Conservation (phyloP, 2,797 vertebrate species). For the Rhyacichthys aspro region DNA sequence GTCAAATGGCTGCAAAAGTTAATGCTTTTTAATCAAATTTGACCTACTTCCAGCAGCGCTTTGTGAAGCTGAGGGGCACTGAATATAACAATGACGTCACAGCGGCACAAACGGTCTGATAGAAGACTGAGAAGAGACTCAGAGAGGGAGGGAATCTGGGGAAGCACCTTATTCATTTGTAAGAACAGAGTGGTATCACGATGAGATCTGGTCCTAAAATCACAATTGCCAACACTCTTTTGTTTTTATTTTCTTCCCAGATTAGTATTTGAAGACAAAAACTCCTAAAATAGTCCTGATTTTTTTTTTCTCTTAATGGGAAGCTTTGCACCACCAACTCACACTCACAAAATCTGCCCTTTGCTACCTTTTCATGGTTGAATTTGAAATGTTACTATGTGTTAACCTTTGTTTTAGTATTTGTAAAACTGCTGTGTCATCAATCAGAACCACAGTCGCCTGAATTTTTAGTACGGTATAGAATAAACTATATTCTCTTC, state of each 20-base stretch:
- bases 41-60: slow-evolving; percentile 72
- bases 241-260: neutral
- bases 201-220: neutral
- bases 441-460: no score
- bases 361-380: no score
- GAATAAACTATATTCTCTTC: no score
- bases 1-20: slow-evolving; percentile 50
- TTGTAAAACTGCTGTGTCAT: no score
- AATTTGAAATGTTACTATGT: no score
- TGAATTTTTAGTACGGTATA: no score
- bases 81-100: slow-evolving; percentile 33
- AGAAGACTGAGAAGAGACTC: neutral
- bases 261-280: no score
- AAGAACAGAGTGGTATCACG: neutral
- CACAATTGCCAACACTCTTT: neutral
- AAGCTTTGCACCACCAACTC: no score
- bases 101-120: slow-evolving; percentile 11
- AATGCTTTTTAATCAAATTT: slow-evolving; percentile 77
- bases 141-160: slow-evolving; percentile 22
- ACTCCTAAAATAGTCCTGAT: no score
- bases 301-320: no score
- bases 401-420: no score
- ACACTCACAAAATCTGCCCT: no score
- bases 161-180: slow-evolving; percentile 46
- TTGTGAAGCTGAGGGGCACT: slow-evolving; percentile 28